Conservation (phyloP, 2,113 vertebrate genomes). For the Xerus inauris region DNA sequence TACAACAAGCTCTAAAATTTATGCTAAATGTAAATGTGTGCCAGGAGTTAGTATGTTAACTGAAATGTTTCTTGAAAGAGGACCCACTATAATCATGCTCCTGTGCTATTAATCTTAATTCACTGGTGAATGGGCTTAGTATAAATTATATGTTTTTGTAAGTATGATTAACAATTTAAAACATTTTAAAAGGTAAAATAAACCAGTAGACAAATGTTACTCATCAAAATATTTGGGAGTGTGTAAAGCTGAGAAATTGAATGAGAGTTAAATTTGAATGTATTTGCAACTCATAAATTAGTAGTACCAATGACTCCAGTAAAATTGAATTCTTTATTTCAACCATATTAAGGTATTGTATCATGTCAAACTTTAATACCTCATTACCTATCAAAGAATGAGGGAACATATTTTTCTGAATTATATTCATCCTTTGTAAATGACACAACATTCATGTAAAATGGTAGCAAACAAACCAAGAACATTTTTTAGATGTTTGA, state of each 20-base stretch:
- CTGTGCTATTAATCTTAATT: constrained; percentile 35
- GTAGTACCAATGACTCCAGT: neutral
- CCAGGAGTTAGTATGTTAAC: neutral
- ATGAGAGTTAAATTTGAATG: neutral
- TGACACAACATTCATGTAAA: neutral
- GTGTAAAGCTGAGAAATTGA: neutral
- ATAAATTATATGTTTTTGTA: constrained; percentile 4
- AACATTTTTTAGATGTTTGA: neutral
- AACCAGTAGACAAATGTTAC: neutral
- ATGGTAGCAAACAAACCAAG: neutral
- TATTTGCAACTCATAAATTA: constrained; percentile 24
- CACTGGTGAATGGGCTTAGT: neutral
- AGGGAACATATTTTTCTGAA: neutral
- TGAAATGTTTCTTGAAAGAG: neutral
- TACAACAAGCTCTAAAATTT: neutral
- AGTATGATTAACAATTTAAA: neutral
- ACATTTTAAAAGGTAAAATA: neutral
- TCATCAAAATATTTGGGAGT: neutral
- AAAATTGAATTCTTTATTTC: neutral
- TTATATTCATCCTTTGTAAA: neutral
- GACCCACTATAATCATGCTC: neutral
- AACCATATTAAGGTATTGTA: neutral
- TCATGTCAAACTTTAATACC: neutral
- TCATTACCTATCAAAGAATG: neutral
- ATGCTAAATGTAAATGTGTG: neutral